A percentile compares a stretch with the other conserved stretches of the same genome.
These are phyloP conservation scores for Crocodylus rhombifer DNA, from an alignment of 2,797 vertebrate species.

Conservation along the genomic window DNA sequence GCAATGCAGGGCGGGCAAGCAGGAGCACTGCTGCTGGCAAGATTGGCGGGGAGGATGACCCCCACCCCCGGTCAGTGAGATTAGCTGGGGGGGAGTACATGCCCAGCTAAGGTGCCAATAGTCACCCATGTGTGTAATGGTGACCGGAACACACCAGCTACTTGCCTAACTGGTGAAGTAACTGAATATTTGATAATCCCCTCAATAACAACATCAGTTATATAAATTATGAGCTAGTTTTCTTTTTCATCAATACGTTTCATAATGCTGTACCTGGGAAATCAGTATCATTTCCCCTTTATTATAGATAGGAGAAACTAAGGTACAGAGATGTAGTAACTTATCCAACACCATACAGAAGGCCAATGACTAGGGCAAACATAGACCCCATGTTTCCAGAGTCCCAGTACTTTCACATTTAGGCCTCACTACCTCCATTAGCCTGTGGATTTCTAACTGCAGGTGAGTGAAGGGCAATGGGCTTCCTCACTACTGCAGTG, in stretches of 20 bases:
- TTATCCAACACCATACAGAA: background rate
- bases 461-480: background rate
- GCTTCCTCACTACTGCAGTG: background rate
- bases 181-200: background rate
- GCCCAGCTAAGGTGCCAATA: too few species aligned
- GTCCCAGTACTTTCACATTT: background rate
- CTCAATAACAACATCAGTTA: background rate
- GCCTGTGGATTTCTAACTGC: background rate
- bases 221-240: too few species aligned
- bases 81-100: too few species aligned
- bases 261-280: too few species aligned
- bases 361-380: background rate
- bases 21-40: too few species aligned
- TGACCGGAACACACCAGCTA: background rate
- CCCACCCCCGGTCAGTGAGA: too few species aligned
- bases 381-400: background rate
- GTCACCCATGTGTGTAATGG: background rate
- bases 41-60: too few species aligned
- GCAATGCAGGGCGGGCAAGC: too few species aligned
- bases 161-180: background rate
- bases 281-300: too few species aligned
- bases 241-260: too few species aligned
- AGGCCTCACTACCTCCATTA: background rate
- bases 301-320: background rate
- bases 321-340: background rate